Percentiles rank a stretch among this genome's conserved stretches.
phyloP scores from a whole-genome alignment of 2,113 vertebrate genomes.

The Lethenteron camtschaticum region DNA sequence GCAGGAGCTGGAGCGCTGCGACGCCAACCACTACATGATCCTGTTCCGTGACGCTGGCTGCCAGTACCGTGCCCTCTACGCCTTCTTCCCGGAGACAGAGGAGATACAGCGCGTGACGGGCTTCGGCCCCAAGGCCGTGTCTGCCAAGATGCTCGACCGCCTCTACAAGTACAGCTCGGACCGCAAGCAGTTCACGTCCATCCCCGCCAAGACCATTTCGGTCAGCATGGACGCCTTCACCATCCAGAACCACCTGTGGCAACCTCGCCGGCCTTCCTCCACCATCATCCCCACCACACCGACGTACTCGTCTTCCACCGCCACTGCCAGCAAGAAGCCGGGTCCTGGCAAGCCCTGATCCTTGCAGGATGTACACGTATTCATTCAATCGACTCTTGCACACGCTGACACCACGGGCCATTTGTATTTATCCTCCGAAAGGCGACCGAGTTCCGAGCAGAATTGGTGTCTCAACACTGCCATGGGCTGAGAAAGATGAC shows the following conservation, averaged over 20 bases:
- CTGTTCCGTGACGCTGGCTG: slow-evolving; percentile 64
- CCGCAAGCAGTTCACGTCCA: slow-evolving; percentile 64
- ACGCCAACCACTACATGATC: slow-evolving; percentile 68
- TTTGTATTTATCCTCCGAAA: no score
- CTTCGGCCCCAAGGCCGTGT: slow-evolving; percentile 39
- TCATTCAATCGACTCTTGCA: no score
- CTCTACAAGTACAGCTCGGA: slow-evolving; percentile 85
- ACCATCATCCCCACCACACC: no score
- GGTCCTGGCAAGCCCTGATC: no score
- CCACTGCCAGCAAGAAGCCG: no score
- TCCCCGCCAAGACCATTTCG: slow-evolving; percentile 78
- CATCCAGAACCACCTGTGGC: slow-evolving; percentile 62
- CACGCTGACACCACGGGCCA: no score
- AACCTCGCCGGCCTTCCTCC: slow-evolving; percentile 34
- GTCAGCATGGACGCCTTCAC: slow-evolving; percentile 78
- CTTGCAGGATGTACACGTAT: no score
- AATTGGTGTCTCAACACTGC: no score
- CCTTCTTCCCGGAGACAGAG: slow-evolving; percentile 46
- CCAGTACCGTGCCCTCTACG: slow-evolving; percentile 67
- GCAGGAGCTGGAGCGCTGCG: slow-evolving; percentile 60
- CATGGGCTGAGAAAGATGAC: no score
- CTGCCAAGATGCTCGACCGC: slow-evolving; percentile 42
- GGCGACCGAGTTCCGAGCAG: no score
- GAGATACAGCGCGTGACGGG: slow-evolving; percentile 48
- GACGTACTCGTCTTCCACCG: no score